These are phyloP conservation scores for Enoplosus armatus DNA, from an alignment of 2,797 vertebrate genomes.

Conservation along the genomic window DNA sequence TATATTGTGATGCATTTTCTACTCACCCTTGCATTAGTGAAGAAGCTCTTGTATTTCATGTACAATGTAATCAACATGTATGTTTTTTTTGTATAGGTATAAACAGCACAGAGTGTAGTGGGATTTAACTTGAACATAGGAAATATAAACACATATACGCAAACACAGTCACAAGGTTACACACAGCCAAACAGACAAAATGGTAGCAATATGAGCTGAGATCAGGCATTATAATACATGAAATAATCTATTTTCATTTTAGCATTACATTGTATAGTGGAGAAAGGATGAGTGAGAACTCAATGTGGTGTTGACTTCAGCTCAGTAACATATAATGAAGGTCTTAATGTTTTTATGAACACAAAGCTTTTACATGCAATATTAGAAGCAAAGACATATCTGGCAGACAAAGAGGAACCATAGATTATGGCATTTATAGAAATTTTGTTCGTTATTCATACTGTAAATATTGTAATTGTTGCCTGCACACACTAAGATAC, in stretches of 20 bases:
- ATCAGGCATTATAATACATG: not conserved
- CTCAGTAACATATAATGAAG: not conserved
- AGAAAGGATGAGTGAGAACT: not conserved
- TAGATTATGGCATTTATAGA: not conserved
- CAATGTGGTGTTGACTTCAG: not conserved
- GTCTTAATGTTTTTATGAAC: not conserved
- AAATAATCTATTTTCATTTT: not conserved
- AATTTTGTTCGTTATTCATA: not conserved
- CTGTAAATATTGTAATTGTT: not conserved
- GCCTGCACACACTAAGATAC: not conserved
- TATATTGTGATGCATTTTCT: slow-evolving; percentile 28
- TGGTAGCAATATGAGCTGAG: not conserved
- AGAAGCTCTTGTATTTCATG: slow-evolving; percentile 20
- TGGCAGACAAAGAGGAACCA: not conserved
- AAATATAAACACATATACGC: slow-evolving; percentile 5
- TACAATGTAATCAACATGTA: slow-evolving; percentile 1
- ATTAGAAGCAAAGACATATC: not conserved
- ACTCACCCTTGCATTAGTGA: slow-evolving; percentile 31
- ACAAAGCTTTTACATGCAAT: too few relatives aligned
- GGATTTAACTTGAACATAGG: slow-evolving; percentile 2
- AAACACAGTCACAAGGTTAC: not conserved
- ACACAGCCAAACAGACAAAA: not conserved
- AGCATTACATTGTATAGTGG: not conserved
- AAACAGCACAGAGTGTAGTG: not conserved
- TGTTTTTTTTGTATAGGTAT: not conserved